Evolutionary conservation across 1,140 invertebrate genomes (phyloP).

Genomic region (Apolygus lucorum): DNA sequence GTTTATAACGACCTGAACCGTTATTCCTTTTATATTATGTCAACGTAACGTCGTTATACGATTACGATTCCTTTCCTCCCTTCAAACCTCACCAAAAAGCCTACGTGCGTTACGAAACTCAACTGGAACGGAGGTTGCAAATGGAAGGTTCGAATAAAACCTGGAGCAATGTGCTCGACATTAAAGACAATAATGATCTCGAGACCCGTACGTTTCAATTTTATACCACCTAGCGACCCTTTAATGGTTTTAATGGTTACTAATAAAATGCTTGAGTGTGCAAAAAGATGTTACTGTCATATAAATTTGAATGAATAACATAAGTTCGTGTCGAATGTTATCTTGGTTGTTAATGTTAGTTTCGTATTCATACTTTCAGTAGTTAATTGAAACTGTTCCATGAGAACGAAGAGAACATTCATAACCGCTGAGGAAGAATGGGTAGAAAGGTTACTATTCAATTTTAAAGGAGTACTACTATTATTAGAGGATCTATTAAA

Average conservation of each 20-base stretch:
- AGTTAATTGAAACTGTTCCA: no score
- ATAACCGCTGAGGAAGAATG: no score
- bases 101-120: neutral
- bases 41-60: neutral
- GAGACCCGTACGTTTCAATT: conserved; percentile 5
- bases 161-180: neutral
- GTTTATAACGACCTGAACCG: neutral
- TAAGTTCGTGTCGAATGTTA: no score
- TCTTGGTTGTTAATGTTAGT: no score
- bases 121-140: neutral
- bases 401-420: no score
- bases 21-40: neutral
- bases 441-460: no score
- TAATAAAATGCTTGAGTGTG: neutral
- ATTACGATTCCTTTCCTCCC: neutral
- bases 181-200: neutral
- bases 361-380: no score
- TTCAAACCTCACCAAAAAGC: neutral
- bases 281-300: neutral
- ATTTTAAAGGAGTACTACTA: no score
- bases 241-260: neutral
- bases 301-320: neutral
- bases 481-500: no score
- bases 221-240: conserved; percentile 10
- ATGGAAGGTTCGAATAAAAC: neutral